Percentiles rank a stretch among this genome's conserved stretches.
These are phyloP conservation scores for Lutjanus erythropterus DNA, from an alignment of 2,113 vertebrate genomes.

Conservation along the genomic window DNA sequence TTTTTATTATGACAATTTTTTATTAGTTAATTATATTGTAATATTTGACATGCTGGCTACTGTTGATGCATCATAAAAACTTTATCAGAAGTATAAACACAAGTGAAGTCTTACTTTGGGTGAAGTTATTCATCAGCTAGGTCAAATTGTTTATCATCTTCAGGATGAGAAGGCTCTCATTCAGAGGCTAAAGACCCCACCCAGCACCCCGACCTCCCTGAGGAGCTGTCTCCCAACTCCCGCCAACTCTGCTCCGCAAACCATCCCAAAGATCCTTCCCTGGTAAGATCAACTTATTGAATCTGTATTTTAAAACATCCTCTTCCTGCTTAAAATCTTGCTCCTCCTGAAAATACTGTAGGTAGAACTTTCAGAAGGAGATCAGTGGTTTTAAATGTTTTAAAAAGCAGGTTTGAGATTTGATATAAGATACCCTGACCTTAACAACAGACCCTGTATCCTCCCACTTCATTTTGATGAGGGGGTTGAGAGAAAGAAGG, in stretches of 20 bases:
- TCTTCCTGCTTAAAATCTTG: background rate
- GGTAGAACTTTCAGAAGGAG: background rate
- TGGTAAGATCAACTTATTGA: slow-evolving; percentile 58
- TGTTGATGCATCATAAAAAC: background rate
- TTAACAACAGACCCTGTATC: slow-evolving; percentile 4
- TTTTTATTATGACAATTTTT: too few species aligned
- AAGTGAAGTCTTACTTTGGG: background rate
- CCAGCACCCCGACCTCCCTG: slow-evolving; percentile 82
- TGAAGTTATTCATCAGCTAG: background rate
- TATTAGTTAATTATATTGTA: too few species aligned
- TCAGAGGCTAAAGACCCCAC: slow-evolving; percentile 78
- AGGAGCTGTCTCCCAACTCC: slow-evolving; percentile 77
- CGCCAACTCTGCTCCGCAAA: slow-evolving; percentile 84
- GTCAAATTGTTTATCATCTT: slow-evolving; percentile 1
- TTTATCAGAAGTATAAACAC: background rate
- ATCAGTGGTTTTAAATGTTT: background rate
- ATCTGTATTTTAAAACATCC: background rate
- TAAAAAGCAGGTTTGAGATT: slow-evolving; percentile 14
- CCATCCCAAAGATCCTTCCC: slow-evolving; percentile 78
- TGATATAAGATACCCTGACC: background rate
- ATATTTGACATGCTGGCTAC: background rate
- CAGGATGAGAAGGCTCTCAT: slow-evolving; percentile 82
- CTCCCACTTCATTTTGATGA: slow-evolving; percentile 14
- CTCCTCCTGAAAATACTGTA: background rate
- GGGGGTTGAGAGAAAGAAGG: background rate